Evolutionary conservation across 2,113 vertebrate species (phyloP).

Genomic region (Balaeniceps rex): DNA sequence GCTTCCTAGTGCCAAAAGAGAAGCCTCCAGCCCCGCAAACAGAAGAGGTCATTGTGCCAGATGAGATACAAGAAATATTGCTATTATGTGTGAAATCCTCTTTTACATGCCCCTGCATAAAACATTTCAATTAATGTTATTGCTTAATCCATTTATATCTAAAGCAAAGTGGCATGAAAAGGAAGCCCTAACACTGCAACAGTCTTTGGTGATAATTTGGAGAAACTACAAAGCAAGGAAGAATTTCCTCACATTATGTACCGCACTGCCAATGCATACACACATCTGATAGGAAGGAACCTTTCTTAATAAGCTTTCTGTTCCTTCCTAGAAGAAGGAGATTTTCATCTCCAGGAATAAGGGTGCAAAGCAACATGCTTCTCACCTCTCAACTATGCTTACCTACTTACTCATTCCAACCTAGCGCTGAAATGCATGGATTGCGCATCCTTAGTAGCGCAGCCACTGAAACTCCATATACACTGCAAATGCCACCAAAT

Average conservation of each 20-base stretch:
- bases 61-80: neutral
- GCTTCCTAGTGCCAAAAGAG: neutral
- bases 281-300: neutral
- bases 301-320: neutral
- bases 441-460: neutral
- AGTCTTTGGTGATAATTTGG: neutral
- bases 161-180: neutral
- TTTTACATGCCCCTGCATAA: neutral
- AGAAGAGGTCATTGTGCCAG: neutral
- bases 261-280: neutral
- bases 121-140: neutral
- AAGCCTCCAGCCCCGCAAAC: neutral
- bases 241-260: neutral
- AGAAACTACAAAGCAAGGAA: neutral
- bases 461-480: neutral
- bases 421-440: neutral
- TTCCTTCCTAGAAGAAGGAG: neutral
- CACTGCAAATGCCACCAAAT: neutral
- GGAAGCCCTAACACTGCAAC: neutral
- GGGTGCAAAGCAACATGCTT: neutral
- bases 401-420: neutral
- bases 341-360: neutral
- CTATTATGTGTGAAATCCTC: neutral
- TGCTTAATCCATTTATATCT: slow-evolving; percentile 7
- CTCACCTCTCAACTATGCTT: neutral